A percentile compares a stretch with the other conserved stretches of the same genome.
These are phyloP conservation scores for Ferdinandea cuprea DNA, from an alignment of 2,888 invertebrate species.

Conservation along the genomic window DNA sequence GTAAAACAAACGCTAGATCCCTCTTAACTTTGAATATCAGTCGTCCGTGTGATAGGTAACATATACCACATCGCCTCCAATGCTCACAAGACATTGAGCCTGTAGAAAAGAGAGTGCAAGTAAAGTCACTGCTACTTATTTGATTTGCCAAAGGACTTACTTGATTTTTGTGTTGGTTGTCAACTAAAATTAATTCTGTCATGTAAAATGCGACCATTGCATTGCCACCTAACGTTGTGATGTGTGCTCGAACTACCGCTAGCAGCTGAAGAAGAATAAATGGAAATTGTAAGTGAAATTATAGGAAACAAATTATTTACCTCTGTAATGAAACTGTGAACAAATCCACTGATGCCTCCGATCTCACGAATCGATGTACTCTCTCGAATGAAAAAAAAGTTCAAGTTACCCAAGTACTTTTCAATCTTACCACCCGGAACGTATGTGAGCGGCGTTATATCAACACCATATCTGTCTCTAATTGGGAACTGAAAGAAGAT, in stretches of 20 bases:
- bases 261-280: conserved; percentile 84
- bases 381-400: conserved; percentile 97
- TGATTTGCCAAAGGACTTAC: conserved; percentile 85
- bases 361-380: conserved; percentile 95
- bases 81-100: conserved; percentile 97
- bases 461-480: conserved; percentile 85
- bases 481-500: conserved; percentile 79
- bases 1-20: conserved; percentile 81
- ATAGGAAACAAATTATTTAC: too few species aligned
- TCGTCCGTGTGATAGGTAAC: conserved; percentile 88
- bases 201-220: conserved; percentile 97
- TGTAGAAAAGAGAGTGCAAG: conserved; percentile 83
- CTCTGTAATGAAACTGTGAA: conserved; percentile 96
- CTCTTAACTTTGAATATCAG: conserved; percentile 80
- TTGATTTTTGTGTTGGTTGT: conserved; percentile 98
- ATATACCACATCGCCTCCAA: conserved; percentile 96
- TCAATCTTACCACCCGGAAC: conserved; percentile 91
- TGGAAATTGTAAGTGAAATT: background rate
- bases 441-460: conserved; percentile 92
- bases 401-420: conserved; percentile 93
- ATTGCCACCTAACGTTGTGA: conserved; percentile 96
- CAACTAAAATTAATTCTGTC: conserved; percentile 94
- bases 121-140: background rate
- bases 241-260: conserved; percentile 96
- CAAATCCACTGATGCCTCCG: conserved; percentile 96